phyloP scores from a whole-genome alignment of 2,113 vertebrate genomes.

The Hippocampus comes region DNA sequence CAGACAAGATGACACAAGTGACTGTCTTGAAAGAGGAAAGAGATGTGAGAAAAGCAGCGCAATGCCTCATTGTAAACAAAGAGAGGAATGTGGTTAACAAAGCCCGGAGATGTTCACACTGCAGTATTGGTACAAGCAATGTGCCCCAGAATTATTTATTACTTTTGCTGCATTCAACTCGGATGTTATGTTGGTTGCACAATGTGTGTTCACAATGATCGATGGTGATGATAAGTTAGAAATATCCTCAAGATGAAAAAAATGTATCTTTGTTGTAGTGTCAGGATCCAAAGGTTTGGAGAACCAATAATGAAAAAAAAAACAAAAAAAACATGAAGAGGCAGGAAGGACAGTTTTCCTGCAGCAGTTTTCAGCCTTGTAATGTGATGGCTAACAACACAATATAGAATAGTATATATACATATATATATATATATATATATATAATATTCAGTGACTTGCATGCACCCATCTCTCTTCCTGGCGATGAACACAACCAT shows the following conservation, averaged over 20 bases:
- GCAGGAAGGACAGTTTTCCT: background rate
- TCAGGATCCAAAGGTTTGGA: background rate
- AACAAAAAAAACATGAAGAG: background rate
- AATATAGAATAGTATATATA: background rate
- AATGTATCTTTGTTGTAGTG: background rate
- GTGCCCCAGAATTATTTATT: slow-evolving; percentile 11
- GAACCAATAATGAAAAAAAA: background rate
- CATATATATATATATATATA: no score
- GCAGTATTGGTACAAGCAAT: slow-evolving; percentile 4
- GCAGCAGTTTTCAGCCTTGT: slow-evolving; percentile 9
- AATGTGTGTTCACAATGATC: slow-evolving; percentile 9
- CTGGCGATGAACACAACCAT: slow-evolving; percentile 20
- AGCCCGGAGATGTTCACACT: slow-evolving; percentile 1
- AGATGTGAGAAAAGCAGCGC: background rate
- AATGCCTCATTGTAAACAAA: slow-evolving; percentile 9
- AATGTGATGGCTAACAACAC: background rate
- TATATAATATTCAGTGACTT: background rate
- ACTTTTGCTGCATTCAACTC: slow-evolving; percentile 2
- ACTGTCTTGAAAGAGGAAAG: slow-evolving; percentile 17
- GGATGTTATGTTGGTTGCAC: background rate
- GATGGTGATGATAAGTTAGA: slow-evolving; percentile 7
- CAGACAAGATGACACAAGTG: slow-evolving; percentile 30
- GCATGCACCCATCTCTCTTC: slow-evolving; percentile 14
- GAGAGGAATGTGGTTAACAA: slow-evolving; percentile 8
- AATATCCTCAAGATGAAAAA: background rate